phyloP scores from a whole-genome alignment of 2,888 invertebrate species.

The Pharmacophagus antenor region DNA sequence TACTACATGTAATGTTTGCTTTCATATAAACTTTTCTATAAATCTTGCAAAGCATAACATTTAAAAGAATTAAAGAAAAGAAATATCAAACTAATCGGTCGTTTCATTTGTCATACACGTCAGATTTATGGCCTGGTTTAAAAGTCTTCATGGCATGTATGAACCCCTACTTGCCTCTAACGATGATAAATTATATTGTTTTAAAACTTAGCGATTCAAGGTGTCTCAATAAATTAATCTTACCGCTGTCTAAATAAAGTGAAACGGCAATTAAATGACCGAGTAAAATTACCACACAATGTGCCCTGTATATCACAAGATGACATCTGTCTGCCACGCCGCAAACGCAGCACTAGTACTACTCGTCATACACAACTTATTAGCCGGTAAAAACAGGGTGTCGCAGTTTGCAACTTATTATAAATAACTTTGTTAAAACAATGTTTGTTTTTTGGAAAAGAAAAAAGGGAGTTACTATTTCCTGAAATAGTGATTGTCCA shows the following conservation, averaged over 20 bases:
- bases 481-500: too few species aligned
- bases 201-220: constrained; percentile 64
- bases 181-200: constrained; percentile 65
- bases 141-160: constrained; percentile 38
- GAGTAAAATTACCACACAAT: constrained; percentile 77
- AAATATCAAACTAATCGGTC: background rate
- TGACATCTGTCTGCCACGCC: constrained; percentile 62
- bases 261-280: constrained; percentile 73
- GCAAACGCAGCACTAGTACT: constrained; percentile 47
- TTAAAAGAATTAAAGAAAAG: background rate
- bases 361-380: constrained; percentile 60
- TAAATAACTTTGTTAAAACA: background rate
- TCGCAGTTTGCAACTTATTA: background rate
- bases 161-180: constrained; percentile 56
- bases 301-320: constrained; percentile 72
- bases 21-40: too few species aligned
- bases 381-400: constrained; percentile 24
- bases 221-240: constrained; percentile 76
- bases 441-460: background rate
- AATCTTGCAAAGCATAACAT: background rate
- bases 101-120: constrained; percentile 2
- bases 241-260: constrained; percentile 66
- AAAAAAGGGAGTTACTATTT: too few species aligned
- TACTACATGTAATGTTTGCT: too few species aligned
- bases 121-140: constrained; percentile 15